Evolutionary conservation across 37 sponge, comb jelly and placozoan genomes (phyloP).

Genomic region (Beroe ovata): DNA sequence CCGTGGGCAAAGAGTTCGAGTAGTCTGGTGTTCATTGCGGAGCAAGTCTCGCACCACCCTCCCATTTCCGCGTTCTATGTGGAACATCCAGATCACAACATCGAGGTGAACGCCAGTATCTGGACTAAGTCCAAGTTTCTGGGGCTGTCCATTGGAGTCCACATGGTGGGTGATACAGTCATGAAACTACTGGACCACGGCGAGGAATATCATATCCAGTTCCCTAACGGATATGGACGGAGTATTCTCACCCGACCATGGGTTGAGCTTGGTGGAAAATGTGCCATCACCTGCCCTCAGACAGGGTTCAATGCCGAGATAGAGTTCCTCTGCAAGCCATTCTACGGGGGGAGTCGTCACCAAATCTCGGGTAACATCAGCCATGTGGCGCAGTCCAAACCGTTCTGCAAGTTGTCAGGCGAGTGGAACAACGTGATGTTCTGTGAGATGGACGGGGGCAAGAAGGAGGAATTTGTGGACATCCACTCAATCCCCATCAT

Average conservation of each 20-base stretch:
- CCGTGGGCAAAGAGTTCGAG: constrained; percentile 17
- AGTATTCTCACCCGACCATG: constrained; percentile 94
- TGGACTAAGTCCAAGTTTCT: constrained; percentile 94
- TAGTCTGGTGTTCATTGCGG: constrained; percentile 78
- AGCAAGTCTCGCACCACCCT: constrained; percentile 98
- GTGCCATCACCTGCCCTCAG: constrained; percentile 75
- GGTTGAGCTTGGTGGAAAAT: constrained; percentile 96
- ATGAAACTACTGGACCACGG: constrained; percentile 81
- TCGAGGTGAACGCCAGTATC: constrained; percentile 80
- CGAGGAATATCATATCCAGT: constrained; percentile 82
- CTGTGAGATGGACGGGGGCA: constrained; percentile 77
- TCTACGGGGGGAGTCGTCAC: constrained; percentile 55
- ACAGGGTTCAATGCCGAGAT: constrained; percentile 86
- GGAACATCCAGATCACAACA: constrained; percentile 81
- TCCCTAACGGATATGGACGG: constrained; percentile 95
- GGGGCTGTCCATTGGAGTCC: constrained; percentile 93
- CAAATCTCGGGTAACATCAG: constrained; percentile 67
- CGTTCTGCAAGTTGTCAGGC: constrained; percentile 84
- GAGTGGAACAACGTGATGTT: constrained; percentile 98
- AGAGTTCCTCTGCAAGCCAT: constrained; percentile 90
- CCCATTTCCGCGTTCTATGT: constrained; percentile 97
- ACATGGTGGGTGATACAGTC: constrained; percentile 81
- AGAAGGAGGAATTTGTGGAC: constrained; percentile 86
- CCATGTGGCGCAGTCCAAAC: constrained; percentile 76
- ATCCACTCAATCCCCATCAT: constrained; percentile 76